Percentiles rank a stretch among this genome's conserved stretches.
Evolutionary conservation across 2,888 invertebrate genomes (phyloP).

Genomic region (Lepidonotus clava): DNA sequence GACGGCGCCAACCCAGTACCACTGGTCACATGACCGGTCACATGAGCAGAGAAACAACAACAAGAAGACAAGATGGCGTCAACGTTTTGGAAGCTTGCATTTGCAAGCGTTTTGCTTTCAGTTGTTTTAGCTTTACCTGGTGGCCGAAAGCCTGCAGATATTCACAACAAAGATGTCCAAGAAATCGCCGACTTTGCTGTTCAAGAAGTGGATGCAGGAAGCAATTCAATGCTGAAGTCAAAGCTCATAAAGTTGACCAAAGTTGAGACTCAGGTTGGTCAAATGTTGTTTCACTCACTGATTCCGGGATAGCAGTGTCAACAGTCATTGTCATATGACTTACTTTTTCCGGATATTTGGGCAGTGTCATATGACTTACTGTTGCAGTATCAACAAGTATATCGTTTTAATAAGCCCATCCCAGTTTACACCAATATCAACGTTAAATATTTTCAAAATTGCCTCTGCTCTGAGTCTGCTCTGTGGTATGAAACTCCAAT

Average conservation of each 20-base stretch:
- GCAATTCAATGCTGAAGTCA: background rate
- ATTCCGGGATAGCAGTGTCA: too few relatives aligned
- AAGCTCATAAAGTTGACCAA: constrained; percentile 17
- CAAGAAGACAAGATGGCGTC: constrained; percentile 52
- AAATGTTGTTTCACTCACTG: too few relatives aligned
- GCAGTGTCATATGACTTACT: too few relatives aligned
- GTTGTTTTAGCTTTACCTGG: constrained; percentile 3
- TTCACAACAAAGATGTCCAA: constrained; percentile 18
- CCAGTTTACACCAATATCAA: too few relatives aligned
- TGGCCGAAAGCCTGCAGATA: background rate
- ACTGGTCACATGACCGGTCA: constrained; percentile 2
- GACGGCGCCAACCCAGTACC: too few relatives aligned
- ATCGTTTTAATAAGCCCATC: too few relatives aligned
- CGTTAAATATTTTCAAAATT: too few relatives aligned
- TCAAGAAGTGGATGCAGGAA: background rate
- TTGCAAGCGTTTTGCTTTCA: constrained; percentile 12
- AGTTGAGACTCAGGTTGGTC: constrained; percentile 50
- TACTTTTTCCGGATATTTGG: too few relatives aligned
- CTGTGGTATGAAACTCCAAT: too few relatives aligned
- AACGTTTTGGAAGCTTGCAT: background rate
- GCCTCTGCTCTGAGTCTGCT: too few relatives aligned
- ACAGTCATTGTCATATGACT: too few relatives aligned
- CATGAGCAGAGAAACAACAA: background rate
- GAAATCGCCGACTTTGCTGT: constrained; percentile 24
- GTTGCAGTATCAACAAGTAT: too few relatives aligned